Evolutionary conservation across 2,113 vertebrate genomes (phyloP).

Genomic region (Hucho hucho): DNA sequence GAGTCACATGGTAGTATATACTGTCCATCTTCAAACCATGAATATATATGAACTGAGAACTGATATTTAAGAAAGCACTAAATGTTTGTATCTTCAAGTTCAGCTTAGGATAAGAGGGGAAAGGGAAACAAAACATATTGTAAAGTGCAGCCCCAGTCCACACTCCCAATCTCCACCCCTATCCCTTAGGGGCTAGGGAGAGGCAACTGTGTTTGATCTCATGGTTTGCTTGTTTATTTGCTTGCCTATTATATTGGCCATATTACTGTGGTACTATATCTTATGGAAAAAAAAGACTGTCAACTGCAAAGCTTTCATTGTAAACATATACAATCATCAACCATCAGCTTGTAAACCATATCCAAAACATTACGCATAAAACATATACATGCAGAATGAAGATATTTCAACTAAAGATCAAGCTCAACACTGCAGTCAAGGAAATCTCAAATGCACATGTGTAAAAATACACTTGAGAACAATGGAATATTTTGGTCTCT

Average conservation of each 20-base stretch:
- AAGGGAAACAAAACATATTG: neutral
- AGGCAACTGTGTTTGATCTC: neutral
- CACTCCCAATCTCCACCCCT: neutral
- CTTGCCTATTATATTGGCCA: neutral
- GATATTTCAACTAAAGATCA: neutral
- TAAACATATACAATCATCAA: neutral
- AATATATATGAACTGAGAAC: too few species aligned
- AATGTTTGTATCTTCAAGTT: neutral
- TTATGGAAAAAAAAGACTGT: neutral
- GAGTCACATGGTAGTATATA: too few species aligned
- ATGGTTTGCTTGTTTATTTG: neutral
- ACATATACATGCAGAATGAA: neutral
- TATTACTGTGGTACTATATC: neutral
- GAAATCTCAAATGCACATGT: neutral
- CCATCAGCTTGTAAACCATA: neutral
- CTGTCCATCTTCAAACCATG: too few species aligned
- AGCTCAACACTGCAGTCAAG: too few species aligned
- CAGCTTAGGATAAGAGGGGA: neutral
- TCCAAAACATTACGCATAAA: neutral
- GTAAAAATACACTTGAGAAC: constrained; percentile 13
- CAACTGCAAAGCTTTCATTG: too few species aligned
- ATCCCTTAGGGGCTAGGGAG: neutral
- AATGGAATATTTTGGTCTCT: constrained; percentile 43
- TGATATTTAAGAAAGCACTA: neutral
- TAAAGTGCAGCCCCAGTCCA: neutral